Conservation (phyloP, 2,797 vertebrate species). For the Nannoperca obscura region DNA sequence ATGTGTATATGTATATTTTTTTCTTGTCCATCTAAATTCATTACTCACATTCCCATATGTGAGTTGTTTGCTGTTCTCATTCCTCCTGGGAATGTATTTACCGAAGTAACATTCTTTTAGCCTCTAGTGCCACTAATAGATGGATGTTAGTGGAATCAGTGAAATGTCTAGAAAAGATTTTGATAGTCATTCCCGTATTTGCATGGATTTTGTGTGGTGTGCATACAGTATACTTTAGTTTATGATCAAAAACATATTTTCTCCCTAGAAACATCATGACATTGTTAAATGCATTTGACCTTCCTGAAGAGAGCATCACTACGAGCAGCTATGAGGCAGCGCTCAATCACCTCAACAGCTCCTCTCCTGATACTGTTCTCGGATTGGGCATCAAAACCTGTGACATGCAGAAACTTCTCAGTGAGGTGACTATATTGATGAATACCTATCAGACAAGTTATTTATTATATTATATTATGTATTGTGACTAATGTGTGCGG, state of each 20-base stretch:
- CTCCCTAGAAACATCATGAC: conserved; percentile 89
- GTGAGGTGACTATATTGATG: conserved; percentile 80
- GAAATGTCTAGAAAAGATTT: too few species aligned
- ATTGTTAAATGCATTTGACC: conserved; percentile 88
- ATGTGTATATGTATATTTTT: background rate
- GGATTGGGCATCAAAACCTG: conserved; percentile 86
- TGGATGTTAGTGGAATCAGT: background rate
- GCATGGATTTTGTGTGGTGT: background rate
- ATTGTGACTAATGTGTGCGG: background rate
- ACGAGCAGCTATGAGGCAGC: conserved; percentile 84
- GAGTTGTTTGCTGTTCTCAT: background rate
- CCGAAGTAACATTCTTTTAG: background rate
- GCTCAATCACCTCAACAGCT: conserved; percentile 79
- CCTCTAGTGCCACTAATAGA: background rate
- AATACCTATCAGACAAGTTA: background rate
- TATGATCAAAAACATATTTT: conserved; percentile 7
- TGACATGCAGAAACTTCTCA: conserved; percentile 87
- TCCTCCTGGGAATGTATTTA: background rate
- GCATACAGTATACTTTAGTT: background rate
- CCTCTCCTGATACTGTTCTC: conserved; percentile 66
- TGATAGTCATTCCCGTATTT: too few species aligned
- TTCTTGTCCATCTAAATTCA: background rate
- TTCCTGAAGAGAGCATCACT: conserved; percentile 89
- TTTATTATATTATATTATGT: too few species aligned
- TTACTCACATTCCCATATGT: background rate